Base-by-base conservation (phyloP, 2,113 vertebrate genomes). In the Accipiter virgatus region DNA sequence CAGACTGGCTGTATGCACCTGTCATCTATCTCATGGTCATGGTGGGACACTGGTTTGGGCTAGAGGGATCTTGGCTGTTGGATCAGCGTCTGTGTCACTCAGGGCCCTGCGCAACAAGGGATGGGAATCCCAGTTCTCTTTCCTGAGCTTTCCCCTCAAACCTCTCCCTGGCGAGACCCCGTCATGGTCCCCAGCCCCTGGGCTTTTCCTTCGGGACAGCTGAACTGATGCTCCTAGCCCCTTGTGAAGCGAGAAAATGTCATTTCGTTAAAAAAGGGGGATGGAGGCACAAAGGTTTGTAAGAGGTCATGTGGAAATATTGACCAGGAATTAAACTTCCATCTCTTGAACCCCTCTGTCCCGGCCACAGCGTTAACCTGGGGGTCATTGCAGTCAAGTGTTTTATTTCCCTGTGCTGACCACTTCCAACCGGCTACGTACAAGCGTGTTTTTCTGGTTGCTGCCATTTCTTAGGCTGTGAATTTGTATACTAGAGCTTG, bases 131-230 rank as follows among this genome's bases (percentile, higher is more conserved):
- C 31, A 9, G 8, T 20, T 65, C 43, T 83, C 11, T 42, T 48
- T 21, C 55, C 27, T 32, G 63, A 87, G 55, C 45, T 55, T 34
- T 79, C 5, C 27, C 22, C 26, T 56, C 26, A 27, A 22, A 38
- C 34, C 11, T 53, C 59, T 31, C 34, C 14, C 14, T 10, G 14
- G 22, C 1, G 7, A 38, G 59, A 42, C 11, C 31, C 16, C 1
- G 1, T 31, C 27, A 4, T 0, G 0, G 48, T 43, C 20, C 18
- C 47, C 62, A 53, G 11, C 18, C 32, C 31, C 56, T 6, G 11
- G 87, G 34, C 48, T 79, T 84, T 83, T 88, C 50, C 50, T 56
- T 81, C 1, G 2, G 36, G 6, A 6, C 10, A 45, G 58, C 25
- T 4, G 3, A 84, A 11, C 16, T 38, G 36, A 42, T 68, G 34